A percentile compares a stretch with the other conserved stretches of the same genome.
Evolutionary conservation across 2,113 vertebrate species (phyloP).

Genomic region (Antechinus stuartii): DNA sequence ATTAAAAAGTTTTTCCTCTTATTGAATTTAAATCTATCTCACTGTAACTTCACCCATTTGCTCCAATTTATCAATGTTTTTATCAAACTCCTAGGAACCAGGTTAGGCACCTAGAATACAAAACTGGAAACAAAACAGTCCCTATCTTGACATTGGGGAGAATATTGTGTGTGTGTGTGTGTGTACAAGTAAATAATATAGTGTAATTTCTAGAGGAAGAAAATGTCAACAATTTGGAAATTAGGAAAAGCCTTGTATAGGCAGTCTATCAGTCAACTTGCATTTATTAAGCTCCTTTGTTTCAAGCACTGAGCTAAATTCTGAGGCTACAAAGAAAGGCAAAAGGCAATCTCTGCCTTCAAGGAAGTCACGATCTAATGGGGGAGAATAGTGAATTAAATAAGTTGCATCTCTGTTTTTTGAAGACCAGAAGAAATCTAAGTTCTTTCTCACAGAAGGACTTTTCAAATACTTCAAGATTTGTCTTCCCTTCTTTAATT

Average conservation of each 20-base stretch:
- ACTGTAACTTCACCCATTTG: neutral
- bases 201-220: neutral
- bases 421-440: neutral
- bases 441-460: neutral
- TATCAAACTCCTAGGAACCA: neutral
- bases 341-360: neutral
- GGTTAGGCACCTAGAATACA: neutral
- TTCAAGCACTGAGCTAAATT: neutral
- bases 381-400: neutral
- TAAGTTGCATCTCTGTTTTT: neutral
- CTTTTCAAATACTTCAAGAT: neutral
- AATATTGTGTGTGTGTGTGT: neutral
- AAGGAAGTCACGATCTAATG: neutral
- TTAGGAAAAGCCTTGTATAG: neutral
- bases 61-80: neutral
- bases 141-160: neutral
- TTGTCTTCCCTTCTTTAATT: neutral
- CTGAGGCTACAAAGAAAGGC: neutral
- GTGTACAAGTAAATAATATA: neutral
- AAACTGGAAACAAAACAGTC: neutral
- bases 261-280: neutral
- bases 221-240: neutral
- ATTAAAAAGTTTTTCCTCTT: neutral
- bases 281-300: neutral
- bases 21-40: neutral